A percentile compares a stretch with the other conserved stretches of the same genome.
Evolutionary conservation across 2,113 vertebrate species (phyloP).

Genomic region (Agapornis roseicollis): DNA sequence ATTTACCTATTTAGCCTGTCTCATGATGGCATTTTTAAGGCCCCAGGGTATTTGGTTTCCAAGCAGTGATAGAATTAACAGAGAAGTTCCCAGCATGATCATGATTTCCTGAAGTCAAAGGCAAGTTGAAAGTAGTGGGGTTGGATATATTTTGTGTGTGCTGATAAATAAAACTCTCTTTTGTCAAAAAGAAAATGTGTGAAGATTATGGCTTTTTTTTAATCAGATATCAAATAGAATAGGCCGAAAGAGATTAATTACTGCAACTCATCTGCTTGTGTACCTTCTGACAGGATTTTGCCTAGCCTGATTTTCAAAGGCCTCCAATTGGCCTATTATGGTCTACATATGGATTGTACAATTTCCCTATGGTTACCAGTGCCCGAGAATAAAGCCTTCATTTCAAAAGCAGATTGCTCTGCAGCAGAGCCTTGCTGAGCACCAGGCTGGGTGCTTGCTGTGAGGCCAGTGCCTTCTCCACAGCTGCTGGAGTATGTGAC

Average conservation of each 20-base stretch:
- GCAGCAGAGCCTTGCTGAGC: background rate
- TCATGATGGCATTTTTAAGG: slow-evolving; percentile 8
- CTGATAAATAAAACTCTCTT: background rate
- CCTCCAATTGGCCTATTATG: background rate
- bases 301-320: background rate
- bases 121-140: background rate
- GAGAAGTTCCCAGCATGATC: background rate
- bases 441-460: background rate
- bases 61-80: slow-evolving; percentile 11
- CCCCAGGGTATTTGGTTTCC: background rate
- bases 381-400: background rate
- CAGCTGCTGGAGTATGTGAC: background rate
- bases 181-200: background rate
- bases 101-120: background rate
- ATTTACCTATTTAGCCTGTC: background rate
- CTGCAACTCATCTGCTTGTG: background rate
- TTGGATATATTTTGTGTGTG: background rate
- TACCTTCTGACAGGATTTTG: background rate
- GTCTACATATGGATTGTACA: background rate
- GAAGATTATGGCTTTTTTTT: background rate
- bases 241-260: background rate
- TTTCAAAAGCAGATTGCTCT: background rate
- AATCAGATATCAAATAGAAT: background rate
- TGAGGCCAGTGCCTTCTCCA: background rate
- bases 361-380: background rate